Base-by-base conservation (phyloP, 2,797 vertebrate genomes). In the Gadopsis marmoratus region DNA sequence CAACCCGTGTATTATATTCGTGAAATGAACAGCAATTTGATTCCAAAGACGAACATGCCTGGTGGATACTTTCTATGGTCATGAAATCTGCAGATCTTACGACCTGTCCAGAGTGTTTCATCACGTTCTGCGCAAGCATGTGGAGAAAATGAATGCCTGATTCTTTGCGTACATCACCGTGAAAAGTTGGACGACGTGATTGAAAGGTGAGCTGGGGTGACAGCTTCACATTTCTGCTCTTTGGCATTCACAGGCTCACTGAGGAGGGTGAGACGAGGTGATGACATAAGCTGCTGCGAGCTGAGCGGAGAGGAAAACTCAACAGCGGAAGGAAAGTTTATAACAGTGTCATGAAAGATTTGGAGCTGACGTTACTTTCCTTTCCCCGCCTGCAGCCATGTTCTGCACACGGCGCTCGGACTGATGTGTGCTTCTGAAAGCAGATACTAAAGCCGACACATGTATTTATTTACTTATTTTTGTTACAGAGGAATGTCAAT, bases 341-440 rank as follows among this genome's bases (percentile, higher is more conserved):
- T 54, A 79, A 77, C 47, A 62, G 35, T n/a, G 70, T 72, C 71
- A 60, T 87, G 81, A 88, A 79, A 88, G 82, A 86, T 68, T 43
- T 21, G 54, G 55, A 76, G 53, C 74, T 68, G 89, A 81, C 78
- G 71, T 86, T 68, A 68, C 76, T 86, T 79, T 85, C 45, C 64
- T 74, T 66, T 83, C 82, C 61, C 72, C 54, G 82, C 89, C 87
- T 89, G 67, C 71, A 71, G 88, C 77, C 35, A 58, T 31, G 63
- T 66, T 19, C 59, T 35, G 43, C 68, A 60, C 47, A 50, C 26
- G 7, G 3, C 1, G 4, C 11, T 43, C 7, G 4, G 55, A 71
- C 66, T 14, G 71, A 86, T 71, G n/a, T 11, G 33, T 50, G 53
- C 4, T 60, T 48, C 21, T 31, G 29, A 78, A 65, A 72, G 64